Evolutionary conservation across 2,888 invertebrate species (phyloP).

Genomic region (Drepanosiphum platanoidis): DNA sequence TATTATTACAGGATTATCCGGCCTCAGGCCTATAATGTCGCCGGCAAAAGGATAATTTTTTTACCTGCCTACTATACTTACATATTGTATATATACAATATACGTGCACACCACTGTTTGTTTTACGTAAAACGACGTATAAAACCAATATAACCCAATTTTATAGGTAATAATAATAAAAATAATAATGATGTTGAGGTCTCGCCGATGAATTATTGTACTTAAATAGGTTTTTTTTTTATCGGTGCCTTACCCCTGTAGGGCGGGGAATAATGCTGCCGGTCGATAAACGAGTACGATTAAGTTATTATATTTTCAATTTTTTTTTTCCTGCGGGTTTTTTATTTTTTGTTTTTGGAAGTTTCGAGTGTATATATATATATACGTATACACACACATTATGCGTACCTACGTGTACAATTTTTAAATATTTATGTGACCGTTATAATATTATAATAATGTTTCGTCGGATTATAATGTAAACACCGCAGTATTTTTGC

Average conservation of each 20-base stretch:
- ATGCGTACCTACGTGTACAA: not conserved
- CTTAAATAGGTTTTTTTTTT: conserved; percentile 51
- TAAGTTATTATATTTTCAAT: conserved; percentile 56
- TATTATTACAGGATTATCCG: not conserved
- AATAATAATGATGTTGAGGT: conserved; percentile 4
- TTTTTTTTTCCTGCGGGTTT: conserved; percentile 23
- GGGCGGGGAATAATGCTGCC: conserved; percentile 32
- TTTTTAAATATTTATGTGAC: conserved; percentile 48
- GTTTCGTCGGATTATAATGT: not conserved
- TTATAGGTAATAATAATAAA: conserved; percentile 44
- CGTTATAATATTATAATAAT: conserved; percentile 23
- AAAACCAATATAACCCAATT: conserved; percentile 57
- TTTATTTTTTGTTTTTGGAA: conserved; percentile 1
- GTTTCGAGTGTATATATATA: conserved; percentile 4
- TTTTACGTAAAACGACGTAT: conserved; percentile 42
- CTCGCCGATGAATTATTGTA: conserved; percentile 54
- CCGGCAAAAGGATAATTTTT: conserved; percentile 42
- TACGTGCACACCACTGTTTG: conserved; percentile 49
- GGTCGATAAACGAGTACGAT: conserved; percentile 56
- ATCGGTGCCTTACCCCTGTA: conserved; percentile 38
- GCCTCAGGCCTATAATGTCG: conserved; percentile 49
- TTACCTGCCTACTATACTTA: not conserved
- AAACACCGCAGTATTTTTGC: conserved; percentile 44
- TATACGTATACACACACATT: too few species aligned
- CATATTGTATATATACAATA: not conserved